Evolutionary conservation across 2,113 vertebrate genomes (phyloP).

Genomic region (Rhinopomastus cyanomelas): DNA sequence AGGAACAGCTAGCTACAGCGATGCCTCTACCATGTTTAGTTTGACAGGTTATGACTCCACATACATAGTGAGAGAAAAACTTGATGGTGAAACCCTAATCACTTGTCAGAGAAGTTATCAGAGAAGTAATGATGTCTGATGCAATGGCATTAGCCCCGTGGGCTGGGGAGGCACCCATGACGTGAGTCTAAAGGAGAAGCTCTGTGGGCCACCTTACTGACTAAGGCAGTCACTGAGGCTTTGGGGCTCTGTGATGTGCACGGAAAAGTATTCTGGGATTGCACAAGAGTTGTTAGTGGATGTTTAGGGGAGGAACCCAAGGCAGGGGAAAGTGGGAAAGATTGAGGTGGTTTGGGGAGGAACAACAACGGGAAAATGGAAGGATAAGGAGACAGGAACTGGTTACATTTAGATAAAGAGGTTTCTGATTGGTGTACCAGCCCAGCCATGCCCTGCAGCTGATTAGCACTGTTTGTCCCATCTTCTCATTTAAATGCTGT

Average conservation of each 20-base stretch:
- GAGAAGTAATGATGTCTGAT: background rate
- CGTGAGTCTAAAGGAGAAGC: background rate
- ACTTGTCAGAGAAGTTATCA: background rate
- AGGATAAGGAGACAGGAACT: background rate
- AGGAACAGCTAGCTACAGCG: rapidly evolving
- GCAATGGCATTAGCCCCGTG: background rate
- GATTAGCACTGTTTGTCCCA: background rate
- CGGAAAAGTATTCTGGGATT: background rate
- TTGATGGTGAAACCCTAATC: background rate
- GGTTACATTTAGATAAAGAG: background rate
- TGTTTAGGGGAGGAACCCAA: background rate
- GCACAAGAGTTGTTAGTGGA: background rate
- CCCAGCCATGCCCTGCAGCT: background rate
- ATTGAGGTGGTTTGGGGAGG: background rate
- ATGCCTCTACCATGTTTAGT: background rate
- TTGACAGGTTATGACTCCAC: background rate
- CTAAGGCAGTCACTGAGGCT: background rate
- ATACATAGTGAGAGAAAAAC: background rate
- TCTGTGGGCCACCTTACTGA: background rate
- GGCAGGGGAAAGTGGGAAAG: background rate
- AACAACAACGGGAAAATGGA: background rate
- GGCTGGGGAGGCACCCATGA: background rate
- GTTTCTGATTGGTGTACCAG: background rate
- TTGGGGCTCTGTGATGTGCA: background rate
- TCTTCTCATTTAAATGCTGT: background rate